Conservation (phyloP, 2,113 vertebrate genomes). For the Ia io region DNA sequence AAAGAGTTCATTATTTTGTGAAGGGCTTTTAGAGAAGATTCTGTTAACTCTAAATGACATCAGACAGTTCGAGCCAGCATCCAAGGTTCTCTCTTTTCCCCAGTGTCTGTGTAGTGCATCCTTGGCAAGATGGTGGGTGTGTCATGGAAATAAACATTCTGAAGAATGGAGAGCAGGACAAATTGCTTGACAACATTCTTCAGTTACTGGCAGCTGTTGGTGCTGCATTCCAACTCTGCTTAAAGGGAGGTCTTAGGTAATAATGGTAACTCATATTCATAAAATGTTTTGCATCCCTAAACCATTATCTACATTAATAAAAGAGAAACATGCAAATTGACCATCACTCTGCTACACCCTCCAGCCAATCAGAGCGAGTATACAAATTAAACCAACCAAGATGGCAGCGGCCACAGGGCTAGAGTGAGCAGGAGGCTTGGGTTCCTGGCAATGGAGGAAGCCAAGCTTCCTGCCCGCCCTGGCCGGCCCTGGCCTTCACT, state of each 20-base stretch:
- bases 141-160: constrained; percentile 1
- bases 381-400: too few species aligned
- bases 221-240: neutral
- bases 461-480: too few species aligned
- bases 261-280: neutral
- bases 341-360: too few species aligned
- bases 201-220: neutral
- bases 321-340: too few species aligned
- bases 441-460: too few species aligned
- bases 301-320: neutral
- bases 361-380: too few species aligned
- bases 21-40: neutral
- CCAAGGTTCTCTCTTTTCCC: neutral
- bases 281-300: neutral
- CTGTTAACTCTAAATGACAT: neutral
- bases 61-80: neutral
- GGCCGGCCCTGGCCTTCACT: too few species aligned
- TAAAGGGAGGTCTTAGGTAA: neutral
- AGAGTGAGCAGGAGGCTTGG: too few species aligned
- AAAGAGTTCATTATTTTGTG: neutral
- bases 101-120: neutral
- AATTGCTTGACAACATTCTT: neutral
- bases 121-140: neutral
- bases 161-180: neutral
- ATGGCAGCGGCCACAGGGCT: too few species aligned